phyloP scores from a whole-genome alignment of 2,113 vertebrate genomes.

The Ursus arctos region DNA sequence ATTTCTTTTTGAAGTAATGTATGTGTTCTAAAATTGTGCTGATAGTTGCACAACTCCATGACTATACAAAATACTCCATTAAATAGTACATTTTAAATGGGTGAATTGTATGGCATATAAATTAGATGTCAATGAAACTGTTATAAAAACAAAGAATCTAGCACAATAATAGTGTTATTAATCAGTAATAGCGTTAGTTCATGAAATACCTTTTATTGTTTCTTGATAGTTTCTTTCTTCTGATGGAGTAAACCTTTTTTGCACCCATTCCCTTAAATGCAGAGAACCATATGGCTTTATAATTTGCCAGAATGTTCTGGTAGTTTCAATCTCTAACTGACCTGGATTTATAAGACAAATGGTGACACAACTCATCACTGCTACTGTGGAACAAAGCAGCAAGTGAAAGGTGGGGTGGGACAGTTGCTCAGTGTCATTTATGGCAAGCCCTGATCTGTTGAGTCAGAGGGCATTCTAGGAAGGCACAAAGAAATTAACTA shows the following conservation, averaged over 20 bases:
- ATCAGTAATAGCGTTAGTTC: neutral
- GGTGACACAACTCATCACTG: neutral
- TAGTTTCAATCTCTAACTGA: neutral
- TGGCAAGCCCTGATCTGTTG: no score
- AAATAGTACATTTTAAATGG: neutral
- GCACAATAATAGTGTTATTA: neutral
- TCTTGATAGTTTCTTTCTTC: neutral
- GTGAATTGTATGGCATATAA: neutral
- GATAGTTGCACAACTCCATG: neutral
- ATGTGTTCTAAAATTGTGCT: neutral
- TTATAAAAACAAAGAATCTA: neutral
- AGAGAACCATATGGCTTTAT: neutral
- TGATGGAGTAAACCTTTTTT: neutral
- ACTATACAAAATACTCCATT: neutral
- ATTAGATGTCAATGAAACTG: neutral
- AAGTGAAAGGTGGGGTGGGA: fast-evolving
- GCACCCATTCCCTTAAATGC: neutral
- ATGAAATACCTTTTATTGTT: neutral
- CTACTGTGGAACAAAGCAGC: neutral
- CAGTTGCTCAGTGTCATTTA: neutral
- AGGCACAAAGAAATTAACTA: neutral
- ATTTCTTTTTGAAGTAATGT: neutral
- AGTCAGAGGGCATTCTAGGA: neutral
- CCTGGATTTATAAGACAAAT: neutral
- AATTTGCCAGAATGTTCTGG: neutral